A percentile compares a stretch with the other conserved stretches of the same genome.
These are phyloP conservation scores for Acanthurus lineatus DNA, from an alignment of 2,797 vertebrate species.

Conservation along the genomic window DNA sequence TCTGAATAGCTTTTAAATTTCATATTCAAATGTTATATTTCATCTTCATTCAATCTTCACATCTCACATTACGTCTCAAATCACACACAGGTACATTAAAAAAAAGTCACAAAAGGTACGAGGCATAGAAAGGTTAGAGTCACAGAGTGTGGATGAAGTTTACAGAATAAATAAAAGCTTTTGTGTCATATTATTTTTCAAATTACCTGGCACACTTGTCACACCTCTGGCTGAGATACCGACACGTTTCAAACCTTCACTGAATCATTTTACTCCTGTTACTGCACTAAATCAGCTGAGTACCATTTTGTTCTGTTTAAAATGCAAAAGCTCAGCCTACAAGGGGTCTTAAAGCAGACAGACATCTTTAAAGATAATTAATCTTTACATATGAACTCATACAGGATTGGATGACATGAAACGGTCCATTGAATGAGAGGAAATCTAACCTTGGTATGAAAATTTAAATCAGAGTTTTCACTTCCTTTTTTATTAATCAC, in stretches of 20 bases:
- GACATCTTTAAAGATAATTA: neutral
- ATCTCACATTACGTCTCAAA: slow-evolving; percentile 29
- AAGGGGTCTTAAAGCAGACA: neutral
- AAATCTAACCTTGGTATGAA: neutral
- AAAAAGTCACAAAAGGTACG: slow-evolving; percentile 10
- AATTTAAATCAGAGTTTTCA: slow-evolving; percentile 8
- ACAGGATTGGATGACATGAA: neutral
- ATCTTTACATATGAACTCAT: neutral
- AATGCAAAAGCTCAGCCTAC: neutral
- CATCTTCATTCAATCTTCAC: slow-evolving; percentile 21
- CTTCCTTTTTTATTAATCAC: slow-evolving; percentile 27
- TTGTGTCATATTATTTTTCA: slow-evolving; percentile 36
- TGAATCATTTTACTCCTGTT: slow-evolving; percentile 11
- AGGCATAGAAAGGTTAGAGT: slow-evolving; percentile 44
- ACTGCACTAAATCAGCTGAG: slow-evolving; percentile 25
- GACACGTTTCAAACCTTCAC: slow-evolving; percentile 38
- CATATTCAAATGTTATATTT: slow-evolving; percentile 17
- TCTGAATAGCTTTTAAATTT: slow-evolving; percentile 28
- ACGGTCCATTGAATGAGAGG: neutral
- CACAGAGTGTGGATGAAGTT: slow-evolving; percentile 39
- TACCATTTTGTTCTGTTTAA: slow-evolving; percentile 47
- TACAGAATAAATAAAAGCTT: slow-evolving; percentile 62
- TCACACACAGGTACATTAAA: slow-evolving; percentile 18
- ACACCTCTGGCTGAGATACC: slow-evolving; percentile 13
- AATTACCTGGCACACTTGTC: no score